phyloP scores from a whole-genome alignment of 2,888 invertebrate genomes.

The Busseola fusca region DNA sequence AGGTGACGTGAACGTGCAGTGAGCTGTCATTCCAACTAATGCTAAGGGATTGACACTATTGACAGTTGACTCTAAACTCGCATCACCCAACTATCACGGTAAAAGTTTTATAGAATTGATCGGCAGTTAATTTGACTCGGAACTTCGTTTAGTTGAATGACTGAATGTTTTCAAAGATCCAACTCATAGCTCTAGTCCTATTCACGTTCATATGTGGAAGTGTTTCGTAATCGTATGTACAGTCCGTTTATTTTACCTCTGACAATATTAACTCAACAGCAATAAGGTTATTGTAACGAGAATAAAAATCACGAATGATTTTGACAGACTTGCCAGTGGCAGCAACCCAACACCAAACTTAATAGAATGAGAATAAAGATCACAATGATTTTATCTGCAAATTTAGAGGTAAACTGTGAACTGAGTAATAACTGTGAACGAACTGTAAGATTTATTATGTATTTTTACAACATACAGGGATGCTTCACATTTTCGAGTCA shows the following conservation, averaged over 20 bases:
- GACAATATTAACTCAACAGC: neutral
- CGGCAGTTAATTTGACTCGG: no score
- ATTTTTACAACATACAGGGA: neutral
- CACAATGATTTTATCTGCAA: neutral
- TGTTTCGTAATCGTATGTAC: neutral
- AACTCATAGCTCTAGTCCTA: neutral
- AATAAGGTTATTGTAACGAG: neutral
- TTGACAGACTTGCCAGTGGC: no score
- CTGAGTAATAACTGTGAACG: neutral
- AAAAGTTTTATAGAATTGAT: no score
- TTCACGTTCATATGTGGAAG: neutral
- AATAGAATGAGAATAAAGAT: neutral
- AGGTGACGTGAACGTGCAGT: no score
- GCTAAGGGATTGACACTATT: no score
- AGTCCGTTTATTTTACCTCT: neutral
- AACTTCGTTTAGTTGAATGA: neutral
- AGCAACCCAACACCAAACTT: no score
- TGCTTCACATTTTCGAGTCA: conserved; percentile 27
- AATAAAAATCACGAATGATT: neutral
- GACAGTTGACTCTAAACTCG: no score
- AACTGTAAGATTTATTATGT: neutral
- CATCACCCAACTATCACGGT: no score
- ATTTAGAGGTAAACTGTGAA: no score
- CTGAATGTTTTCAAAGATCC: neutral
- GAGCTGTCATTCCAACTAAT: no score